These are phyloP conservation scores for Teleogryllus occipitalis DNA, from an alignment of 1,140 invertebrate genomes.

Conservation along the genomic window DNA sequence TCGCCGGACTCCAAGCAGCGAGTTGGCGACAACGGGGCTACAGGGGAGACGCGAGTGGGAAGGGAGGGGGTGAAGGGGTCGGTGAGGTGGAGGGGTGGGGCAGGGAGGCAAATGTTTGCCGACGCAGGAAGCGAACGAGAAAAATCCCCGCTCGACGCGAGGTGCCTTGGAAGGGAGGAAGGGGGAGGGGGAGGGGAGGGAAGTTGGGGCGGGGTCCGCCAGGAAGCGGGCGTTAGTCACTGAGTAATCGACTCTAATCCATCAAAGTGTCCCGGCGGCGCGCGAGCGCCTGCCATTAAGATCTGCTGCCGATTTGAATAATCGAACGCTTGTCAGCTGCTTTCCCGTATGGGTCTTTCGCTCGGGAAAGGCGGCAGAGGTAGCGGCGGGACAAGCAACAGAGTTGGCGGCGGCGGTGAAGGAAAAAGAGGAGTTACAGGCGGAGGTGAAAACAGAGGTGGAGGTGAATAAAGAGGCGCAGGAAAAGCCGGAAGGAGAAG, in stretches of 20 bases:
- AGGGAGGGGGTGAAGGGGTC: not conserved
- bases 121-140: not conserved
- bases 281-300: not conserved
- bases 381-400: too few species aligned
- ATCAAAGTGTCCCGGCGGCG: not conserved
- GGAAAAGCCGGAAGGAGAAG: too few species aligned
- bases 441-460: too few species aligned
- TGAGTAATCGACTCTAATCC: not conserved
- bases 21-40: too few species aligned
- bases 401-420: too few species aligned
- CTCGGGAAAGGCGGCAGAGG: too few species aligned
- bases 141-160: too few species aligned
- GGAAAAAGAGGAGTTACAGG: too few species aligned
- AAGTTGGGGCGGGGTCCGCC: too few species aligned
- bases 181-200: not conserved
- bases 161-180: not conserved
- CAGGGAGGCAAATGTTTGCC: not conserved
- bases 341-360: not conserved
- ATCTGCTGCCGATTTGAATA: constrained; percentile 1
- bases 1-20: too few species aligned
- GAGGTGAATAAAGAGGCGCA: too few species aligned
- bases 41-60: not conserved
- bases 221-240: not conserved
- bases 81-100: too few species aligned
- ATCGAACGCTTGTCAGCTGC: not conserved